Evolutionary conservation across 2,113 vertebrate species (phyloP), one percentile per base, ranked within the genome.

Genomic region (Ictalurus furcatus): DNA sequence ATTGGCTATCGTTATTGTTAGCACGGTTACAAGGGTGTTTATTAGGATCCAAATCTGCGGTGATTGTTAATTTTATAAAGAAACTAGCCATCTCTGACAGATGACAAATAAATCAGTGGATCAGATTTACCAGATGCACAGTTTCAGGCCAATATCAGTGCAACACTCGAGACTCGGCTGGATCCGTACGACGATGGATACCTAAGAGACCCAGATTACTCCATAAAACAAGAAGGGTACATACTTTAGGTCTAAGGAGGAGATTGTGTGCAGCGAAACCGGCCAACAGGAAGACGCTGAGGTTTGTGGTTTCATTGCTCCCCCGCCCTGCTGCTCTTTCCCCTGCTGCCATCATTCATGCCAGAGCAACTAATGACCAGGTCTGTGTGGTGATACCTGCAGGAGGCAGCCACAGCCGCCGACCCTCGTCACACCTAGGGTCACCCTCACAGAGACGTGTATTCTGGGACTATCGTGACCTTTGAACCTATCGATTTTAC

Each of bases 291-390:
- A 82, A 82, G 58, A 73, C n/a, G 11, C 65, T 56, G 63, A 85
- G 52, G 65, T 56, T 52, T 85, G 84, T 73, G 65, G 67, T 85
- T 73, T 85, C n/a, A 28, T 61, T 58, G 71, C 52, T 25, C 69
- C 21, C 67, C 85, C 54, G 13, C 34, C 84, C 65, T 54, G 54
- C 28, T 54, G 40, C 63, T 73, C 65, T 19, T 88, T 87, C 80
- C 30, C 63, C 85, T 89, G 89, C 87, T 67, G 44, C 88, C 86
- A 89, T 92, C 90, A 92, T 87, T 90, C 93, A 92, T 78, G 17
- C 67, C 85, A 90, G 85, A 87, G 87, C 44, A 87, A 71, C 79
- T 65, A 86, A 88, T 61, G 71, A 91, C 82, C 84, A 85, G 59
- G 58, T 37, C 54, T 80, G 61, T 81, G 73, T 85, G 82, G 56